Evolutionary conservation across 2,113 vertebrate species (phyloP), one percentile per base, ranked within the genome.

Genomic region (Hippocampus barbouri): DNA sequence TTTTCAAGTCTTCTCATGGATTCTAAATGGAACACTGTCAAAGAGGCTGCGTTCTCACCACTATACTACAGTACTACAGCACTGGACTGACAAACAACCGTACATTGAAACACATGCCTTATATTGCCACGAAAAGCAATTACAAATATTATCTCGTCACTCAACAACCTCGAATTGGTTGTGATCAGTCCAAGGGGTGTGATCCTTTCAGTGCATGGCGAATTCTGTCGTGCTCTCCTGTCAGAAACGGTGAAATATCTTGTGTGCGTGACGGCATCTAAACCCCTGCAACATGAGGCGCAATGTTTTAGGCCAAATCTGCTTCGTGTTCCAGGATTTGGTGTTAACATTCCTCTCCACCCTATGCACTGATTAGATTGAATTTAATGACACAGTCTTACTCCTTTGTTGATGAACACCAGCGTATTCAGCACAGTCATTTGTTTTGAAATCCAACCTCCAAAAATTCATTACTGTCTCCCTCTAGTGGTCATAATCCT

Each of bases 361-460:
- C 77, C 83, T 85, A 83, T 81, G 79, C 83, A 86, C 77, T 72
- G 76, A 60, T 60, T 60, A 60, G 25, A 60, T 60, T 8, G 64
- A 72, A 74, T 77, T 23, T 72, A 75, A 66, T 71, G 86, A 89
- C 84, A 89, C 80, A 77, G 79, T 78, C 81, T 85, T 71, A 87
- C 70, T 83, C 86, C 88, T 84, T 86, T 75, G 51, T 68, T 47
- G 82, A 91, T 87, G 89, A 91, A 90, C 74, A 21, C 8, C 34
- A 40, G 18, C 43, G n/a, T 21, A 9, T 47, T 47, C 23, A 64
- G 2, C 1, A 40, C 38, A 64, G 62, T 47, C 18, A 9, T 10
- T 54, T 54, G 7, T 21, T 54, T 54, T 54, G 21, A 20, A 20
- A 51, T 18, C 5, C 20, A 20, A 7, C n/a, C 9, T 9, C 8